Percentiles rank a stretch among this genome's conserved stretches.
phyloP scores from a whole-genome alignment of 2,113 vertebrate species.

The Aix galericulata region DNA sequence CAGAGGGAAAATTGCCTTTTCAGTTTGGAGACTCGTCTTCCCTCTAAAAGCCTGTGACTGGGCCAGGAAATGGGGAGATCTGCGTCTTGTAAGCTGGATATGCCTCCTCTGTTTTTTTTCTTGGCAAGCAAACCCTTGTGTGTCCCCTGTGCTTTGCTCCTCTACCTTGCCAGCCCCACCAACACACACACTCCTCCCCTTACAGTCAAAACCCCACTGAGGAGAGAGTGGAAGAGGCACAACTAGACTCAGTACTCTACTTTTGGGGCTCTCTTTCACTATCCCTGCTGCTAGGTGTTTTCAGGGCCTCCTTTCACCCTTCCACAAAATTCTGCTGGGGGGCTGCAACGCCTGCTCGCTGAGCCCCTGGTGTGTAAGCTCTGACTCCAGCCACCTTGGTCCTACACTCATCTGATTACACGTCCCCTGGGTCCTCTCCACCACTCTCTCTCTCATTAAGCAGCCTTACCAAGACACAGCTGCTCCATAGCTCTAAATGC shows the following conservation, averaged over 20 bases:
- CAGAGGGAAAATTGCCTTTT: too few species aligned
- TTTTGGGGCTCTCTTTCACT: too few species aligned
- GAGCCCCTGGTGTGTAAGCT: neutral
- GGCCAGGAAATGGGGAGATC: neutral
- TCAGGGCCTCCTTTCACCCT: neutral
- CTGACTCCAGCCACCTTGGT: fast-evolving
- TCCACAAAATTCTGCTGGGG: fast-evolving
- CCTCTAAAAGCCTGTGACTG: neutral
- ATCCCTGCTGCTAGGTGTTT: neutral
- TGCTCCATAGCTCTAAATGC: neutral
- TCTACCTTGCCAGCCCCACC: neutral
- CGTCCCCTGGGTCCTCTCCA: neutral
- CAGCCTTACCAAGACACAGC: neutral
- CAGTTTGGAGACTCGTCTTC: neutral
- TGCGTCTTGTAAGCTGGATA: neutral
- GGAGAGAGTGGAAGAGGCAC: neutral
- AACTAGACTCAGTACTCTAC: fast-evolving
- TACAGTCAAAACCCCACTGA: neutral
- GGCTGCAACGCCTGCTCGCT: neutral
- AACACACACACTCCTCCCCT: neutral
- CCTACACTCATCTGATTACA: neutral
- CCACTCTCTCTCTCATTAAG: neutral
- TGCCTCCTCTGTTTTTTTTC: neutral
- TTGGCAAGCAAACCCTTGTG: neutral
- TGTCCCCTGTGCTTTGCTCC: neutral